Percentiles rank a stretch among this genome's conserved stretches.
Evolutionary conservation across 2,113 vertebrate species (phyloP).

Genomic region (Aegithalos caudatus): DNA sequence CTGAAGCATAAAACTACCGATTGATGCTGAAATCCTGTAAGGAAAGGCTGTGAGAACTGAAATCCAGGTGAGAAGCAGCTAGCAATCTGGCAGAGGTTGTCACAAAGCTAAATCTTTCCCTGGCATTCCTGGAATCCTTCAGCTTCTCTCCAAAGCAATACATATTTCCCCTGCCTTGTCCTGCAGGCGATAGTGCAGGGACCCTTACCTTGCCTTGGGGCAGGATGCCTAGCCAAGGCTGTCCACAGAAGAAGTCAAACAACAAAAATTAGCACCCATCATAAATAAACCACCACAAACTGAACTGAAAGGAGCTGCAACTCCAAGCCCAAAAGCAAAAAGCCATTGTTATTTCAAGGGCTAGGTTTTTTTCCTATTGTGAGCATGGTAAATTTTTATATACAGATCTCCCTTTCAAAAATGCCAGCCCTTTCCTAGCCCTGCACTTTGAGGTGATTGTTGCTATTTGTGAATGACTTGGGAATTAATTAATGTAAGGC

Average conservation of each 20-base stretch:
- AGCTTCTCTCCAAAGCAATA: not conserved
- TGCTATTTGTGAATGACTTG: constrained; percentile 73
- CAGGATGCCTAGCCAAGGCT: not conserved
- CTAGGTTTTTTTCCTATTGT: constrained; percentile 17
- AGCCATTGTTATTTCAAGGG: not conserved
- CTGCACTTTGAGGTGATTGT: constrained; percentile 68
- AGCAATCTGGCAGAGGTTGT: not conserved
- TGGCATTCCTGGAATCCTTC: not conserved
- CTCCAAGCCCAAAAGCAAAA: not conserved
- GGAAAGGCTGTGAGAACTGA: not conserved
- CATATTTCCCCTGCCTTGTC: not conserved
- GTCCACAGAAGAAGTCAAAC: not conserved
- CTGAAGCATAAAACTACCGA: not conserved
- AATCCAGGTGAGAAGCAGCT: not conserved
- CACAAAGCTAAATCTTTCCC: not conserved
- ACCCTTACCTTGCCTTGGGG: not conserved
- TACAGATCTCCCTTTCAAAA: constrained; percentile 71
- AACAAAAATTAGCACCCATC: not conserved
- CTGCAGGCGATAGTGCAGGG: not conserved
- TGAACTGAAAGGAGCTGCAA: not conserved
- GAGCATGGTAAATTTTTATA: constrained; percentile 50
- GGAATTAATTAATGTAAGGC: constrained; percentile 75
- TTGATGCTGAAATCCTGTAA: not conserved
- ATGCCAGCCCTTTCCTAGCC: constrained; percentile 49
- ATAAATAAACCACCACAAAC: constrained; percentile 16